phyloP scores from a whole-genome alignment of 2,113 vertebrate genomes.

The Pampusana beccarii region DNA sequence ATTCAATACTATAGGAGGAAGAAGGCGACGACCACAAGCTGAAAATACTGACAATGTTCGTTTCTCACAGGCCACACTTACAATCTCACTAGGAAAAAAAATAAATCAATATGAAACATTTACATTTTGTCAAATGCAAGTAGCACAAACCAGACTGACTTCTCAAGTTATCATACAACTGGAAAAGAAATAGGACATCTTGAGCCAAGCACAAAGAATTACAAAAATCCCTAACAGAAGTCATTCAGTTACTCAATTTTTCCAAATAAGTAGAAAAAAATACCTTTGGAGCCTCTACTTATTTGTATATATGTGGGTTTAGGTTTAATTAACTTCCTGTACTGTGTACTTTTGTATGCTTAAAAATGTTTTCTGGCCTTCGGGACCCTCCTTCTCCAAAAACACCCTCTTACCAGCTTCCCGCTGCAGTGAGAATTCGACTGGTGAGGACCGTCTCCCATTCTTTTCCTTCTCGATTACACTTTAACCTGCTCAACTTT shows the following conservation, averaged over 20 bases:
- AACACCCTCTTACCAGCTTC: constrained; percentile 83
- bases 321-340: neutral
- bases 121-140: neutral
- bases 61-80: constrained; percentile 92
- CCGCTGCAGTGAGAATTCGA: constrained; percentile 86
- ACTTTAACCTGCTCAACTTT: constrained; percentile 90
- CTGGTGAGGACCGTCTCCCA: constrained; percentile 92
- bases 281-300: neutral
- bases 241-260: neutral
- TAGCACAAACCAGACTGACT: neutral
- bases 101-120: neutral
- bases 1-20: constrained; percentile 89
- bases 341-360: neutral
- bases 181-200: neutral
- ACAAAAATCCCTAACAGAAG: neutral
- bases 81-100: constrained; percentile 80
- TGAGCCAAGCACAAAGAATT: neutral
- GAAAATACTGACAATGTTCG: constrained; percentile 92
- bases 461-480: constrained; percentile 88
- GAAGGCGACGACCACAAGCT: constrained; percentile 89
- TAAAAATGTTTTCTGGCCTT: neutral
- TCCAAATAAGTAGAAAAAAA: neutral
- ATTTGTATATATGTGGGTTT: neutral
- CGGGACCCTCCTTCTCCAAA: neutral
- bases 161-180: neutral